Conservation (phyloP, 2,113 vertebrate species). For the Macquaria ambigua region DNA sequence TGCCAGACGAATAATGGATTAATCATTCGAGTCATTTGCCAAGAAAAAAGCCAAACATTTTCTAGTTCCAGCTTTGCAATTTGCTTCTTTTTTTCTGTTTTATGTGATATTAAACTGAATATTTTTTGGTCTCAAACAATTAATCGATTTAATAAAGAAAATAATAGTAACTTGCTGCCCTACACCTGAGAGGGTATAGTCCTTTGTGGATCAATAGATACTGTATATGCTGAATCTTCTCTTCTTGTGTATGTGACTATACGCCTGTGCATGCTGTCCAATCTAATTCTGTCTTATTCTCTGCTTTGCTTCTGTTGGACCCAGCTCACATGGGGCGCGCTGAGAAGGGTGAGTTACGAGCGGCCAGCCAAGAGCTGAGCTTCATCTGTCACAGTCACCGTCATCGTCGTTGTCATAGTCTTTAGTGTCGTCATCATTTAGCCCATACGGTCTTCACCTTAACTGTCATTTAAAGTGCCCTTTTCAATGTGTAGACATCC, state of each 20-base stretch:
- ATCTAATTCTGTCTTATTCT: conserved; percentile 75
- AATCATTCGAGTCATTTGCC: too few relatives aligned
- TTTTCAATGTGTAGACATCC: conserved; percentile 14
- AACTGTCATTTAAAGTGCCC: not conserved
- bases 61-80: not conserved
- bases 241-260: conserved; percentile 11
- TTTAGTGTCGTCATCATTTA: conserved; percentile 27
- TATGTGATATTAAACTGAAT: not conserved
- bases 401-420: not conserved
- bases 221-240: not conserved
- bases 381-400: conserved; percentile 45
- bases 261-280: conserved; percentile 44
- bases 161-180: not conserved
- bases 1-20: too few relatives aligned
- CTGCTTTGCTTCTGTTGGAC: conserved; percentile 72
- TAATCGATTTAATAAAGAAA: not conserved
- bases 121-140: not conserved
- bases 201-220: not conserved
- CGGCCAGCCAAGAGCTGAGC: conserved; percentile 60
- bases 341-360: conserved; percentile 82
- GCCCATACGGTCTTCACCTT: not conserved
- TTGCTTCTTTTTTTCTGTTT: not conserved
- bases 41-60: too few relatives aligned
- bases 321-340: conserved; percentile 81
- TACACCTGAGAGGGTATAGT: not conserved